Conservation (phyloP, 2,888 invertebrate genomes). For the Cantharis lateralis region DNA sequence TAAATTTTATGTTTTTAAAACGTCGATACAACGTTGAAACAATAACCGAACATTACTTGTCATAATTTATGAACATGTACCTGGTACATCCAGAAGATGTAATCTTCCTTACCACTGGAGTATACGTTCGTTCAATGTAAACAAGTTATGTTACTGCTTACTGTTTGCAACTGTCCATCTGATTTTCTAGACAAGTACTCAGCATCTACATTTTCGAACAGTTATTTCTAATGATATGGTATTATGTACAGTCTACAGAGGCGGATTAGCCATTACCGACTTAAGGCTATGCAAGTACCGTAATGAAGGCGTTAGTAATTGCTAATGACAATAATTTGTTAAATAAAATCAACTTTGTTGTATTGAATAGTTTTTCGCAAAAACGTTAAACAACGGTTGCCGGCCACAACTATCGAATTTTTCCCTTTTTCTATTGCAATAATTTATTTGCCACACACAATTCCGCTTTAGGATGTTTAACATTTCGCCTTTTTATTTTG, state of each 20-base stretch:
- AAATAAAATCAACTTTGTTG: background rate
- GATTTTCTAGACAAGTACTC: constrained; percentile 2
- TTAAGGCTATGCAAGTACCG: background rate
- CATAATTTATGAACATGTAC: constrained; percentile 5
- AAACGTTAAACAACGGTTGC: background rate
- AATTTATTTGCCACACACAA: background rate
- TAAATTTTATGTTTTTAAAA: background rate
- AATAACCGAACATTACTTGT: background rate
- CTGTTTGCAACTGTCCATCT: constrained; percentile 13
- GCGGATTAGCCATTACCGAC: background rate
- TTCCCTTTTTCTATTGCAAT: background rate
- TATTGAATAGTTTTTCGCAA: background rate
- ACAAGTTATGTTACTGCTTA: constrained; percentile 19
- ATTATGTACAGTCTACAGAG: background rate
- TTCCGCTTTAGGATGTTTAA: background rate
- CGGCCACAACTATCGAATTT: background rate
- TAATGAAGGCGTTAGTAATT: background rate
- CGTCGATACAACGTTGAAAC: background rate
- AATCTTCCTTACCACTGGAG: constrained; percentile 8
- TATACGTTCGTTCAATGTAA: constrained; percentile 17
- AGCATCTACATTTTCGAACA: constrained; percentile 12
- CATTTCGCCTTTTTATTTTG: background rate
- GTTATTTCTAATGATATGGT: constrained; percentile 5
- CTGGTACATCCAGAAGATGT: constrained; percentile 3
- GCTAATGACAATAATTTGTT: background rate